A percentile compares a stretch with the other conserved stretches of the same genome.
phyloP scores from a whole-genome alignment of 1,140 invertebrate genomes.

The Geopemphigus sp. region DNA sequence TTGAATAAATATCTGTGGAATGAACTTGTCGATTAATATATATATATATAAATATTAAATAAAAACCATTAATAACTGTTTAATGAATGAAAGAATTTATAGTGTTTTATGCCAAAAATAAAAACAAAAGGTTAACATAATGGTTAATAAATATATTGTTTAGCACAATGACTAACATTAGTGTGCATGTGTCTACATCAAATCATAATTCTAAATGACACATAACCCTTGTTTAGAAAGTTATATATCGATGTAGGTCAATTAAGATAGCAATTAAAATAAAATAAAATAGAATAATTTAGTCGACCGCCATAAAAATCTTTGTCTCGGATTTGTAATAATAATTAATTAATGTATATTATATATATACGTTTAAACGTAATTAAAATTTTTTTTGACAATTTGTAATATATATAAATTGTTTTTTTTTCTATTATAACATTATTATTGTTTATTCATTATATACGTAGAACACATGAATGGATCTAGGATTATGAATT shows the following conservation, averaged over 20 bases:
- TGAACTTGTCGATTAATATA: neutral
- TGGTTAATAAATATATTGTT: constrained; percentile 5
- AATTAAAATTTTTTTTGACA: no score
- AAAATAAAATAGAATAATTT: constrained; percentile 33
- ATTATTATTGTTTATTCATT: no score
- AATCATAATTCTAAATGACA: constrained; percentile 19
- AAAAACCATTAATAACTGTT: neutral
- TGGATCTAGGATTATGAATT: no score
- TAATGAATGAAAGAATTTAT: neutral
- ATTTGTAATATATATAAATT: no score
- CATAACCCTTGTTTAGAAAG: constrained; percentile 32
- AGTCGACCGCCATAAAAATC: neutral
- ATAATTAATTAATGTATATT: neutral
- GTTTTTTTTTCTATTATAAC: neutral
- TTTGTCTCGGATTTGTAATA: neutral
- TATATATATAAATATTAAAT: no score
- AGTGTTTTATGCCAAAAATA: constrained; percentile 13
- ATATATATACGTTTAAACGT: neutral
- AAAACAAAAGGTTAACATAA: constrained; percentile 26
- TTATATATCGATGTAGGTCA: constrained; percentile 17
- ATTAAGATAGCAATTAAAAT: constrained; percentile 31
- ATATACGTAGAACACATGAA: no score
- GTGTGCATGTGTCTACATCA: neutral
- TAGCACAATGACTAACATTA: constrained; percentile 14
- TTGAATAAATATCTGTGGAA: neutral